Evolutionary conservation across 2,113 vertebrate genomes (phyloP), one percentile per base, ranked within the genome.

Genomic region (Chaetodon trifascialis): DNA sequence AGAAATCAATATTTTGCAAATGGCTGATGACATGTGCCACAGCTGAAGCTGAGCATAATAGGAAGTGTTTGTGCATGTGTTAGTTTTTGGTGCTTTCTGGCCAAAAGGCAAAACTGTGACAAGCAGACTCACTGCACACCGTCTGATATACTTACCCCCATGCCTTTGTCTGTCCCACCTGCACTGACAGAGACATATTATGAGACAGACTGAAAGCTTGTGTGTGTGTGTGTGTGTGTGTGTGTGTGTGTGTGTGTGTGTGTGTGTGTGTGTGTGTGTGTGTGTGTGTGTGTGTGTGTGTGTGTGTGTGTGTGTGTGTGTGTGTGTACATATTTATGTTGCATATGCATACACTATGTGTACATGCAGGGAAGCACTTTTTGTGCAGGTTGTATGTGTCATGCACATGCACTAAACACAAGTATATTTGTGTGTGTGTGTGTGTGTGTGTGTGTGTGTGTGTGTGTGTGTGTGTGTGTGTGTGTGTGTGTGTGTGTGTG

Each of bases 171-270:
- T 72, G 72, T 86, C 72, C 76, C 84, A 86, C 73, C 80, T 64
- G 38, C 81, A 79, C 42, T 80, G 86, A 91, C 79, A 78, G 71
- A 85, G 87, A 88, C 75, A 82, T 81, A 90, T 89, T 90, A 80
- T 87, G 84, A 88, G 56, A 73, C 16, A 30, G 56, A 80, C 68
- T 91, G 73, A 88, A 86, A 89, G 85, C 79, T 66, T 80, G 2
- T 66, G 42, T 76, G 59, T 62, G 59, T 40, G 38, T 40, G 38
- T 40, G 38, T 40, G 38, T 40, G 38, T 40, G 38, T 40, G 38
- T 40, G 38, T 40, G 38, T 40, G 38, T 40, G 38, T 40, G 38
- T 40, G 38, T 40, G 38, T 40, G 38, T 40, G 38, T 4, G 38
- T 4, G 38, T 4, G 4, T 40, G 38, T 40, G 38, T 40, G 38